These are phyloP conservation scores for Chironomus tentans DNA, from an alignment of 2,888 invertebrate species.

Conservation along the genomic window DNA sequence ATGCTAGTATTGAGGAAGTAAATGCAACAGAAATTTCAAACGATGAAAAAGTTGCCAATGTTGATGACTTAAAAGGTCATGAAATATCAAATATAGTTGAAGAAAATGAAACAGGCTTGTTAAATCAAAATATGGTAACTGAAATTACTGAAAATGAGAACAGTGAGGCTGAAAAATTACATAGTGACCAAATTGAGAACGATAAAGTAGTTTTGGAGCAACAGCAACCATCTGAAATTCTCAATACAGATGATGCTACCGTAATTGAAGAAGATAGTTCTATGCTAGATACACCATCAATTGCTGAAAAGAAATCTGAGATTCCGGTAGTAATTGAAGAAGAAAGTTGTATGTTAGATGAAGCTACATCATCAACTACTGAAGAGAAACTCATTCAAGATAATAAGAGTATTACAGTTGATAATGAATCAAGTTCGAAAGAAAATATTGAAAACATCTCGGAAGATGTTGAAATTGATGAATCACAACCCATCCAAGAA, in stretches of 20 bases:
- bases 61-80: no score
- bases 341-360: no score
- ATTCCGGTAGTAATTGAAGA: no score
- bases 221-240: background rate
- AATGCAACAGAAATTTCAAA: background rate
- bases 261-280: background rate
- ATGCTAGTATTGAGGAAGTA: background rate
- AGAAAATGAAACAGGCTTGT: background rate
- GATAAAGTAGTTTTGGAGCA: background rate
- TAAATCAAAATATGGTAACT: background rate
- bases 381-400: no score
- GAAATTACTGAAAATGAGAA: no score
- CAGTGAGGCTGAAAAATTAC: background rate
- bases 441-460: no score
- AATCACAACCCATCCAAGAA: background rate
- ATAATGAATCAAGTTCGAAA: no score
- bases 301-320: no score
- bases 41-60: background rate
- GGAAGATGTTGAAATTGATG: background rate
- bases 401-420: no score
- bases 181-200: background rate
- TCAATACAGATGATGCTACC: background rate
- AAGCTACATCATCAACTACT: no score
- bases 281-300: no score
- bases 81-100: background rate